These are phyloP conservation scores for Nothocercus julius DNA, from an alignment of 2,113 vertebrate species.

Conservation along the genomic window DNA sequence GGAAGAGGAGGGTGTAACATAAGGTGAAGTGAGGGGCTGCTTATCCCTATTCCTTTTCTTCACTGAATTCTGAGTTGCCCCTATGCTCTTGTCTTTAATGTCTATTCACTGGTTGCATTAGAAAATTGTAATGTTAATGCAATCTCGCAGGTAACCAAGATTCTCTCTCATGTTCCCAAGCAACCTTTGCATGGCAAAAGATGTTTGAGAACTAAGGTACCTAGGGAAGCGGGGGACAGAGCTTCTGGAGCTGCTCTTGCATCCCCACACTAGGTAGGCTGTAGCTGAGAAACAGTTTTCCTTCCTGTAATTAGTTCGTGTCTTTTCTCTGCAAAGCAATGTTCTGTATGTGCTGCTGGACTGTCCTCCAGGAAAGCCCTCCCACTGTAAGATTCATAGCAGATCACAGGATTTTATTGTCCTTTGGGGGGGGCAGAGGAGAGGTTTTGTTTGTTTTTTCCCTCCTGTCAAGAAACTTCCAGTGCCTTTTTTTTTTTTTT, in stretches of 20 bases:
- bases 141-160: accelerated
- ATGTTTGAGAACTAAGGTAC: not conserved
- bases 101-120: not conserved
- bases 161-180: not conserved
- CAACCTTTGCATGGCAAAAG: not conserved
- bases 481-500: not conserved
- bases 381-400: not conserved
- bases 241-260: not conserved
- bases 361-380: not conserved
- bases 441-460: no score
- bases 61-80: not conserved
- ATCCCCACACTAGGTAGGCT: not conserved
- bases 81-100: not conserved
- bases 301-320: not conserved
- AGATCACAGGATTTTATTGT: not conserved
- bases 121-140: not conserved
- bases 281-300: not conserved
- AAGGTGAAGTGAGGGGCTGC: not conserved
- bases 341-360: not conserved
- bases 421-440: no score
- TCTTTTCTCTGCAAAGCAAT: not conserved
- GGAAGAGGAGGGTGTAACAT: not conserved
- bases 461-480: no score
- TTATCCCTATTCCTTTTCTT: not conserved
- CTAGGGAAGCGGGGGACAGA: not conserved